These are phyloP conservation scores for Hephaestus fuliginosus DNA, from an alignment of 2,797 vertebrate genomes.

Conservation along the genomic window DNA sequence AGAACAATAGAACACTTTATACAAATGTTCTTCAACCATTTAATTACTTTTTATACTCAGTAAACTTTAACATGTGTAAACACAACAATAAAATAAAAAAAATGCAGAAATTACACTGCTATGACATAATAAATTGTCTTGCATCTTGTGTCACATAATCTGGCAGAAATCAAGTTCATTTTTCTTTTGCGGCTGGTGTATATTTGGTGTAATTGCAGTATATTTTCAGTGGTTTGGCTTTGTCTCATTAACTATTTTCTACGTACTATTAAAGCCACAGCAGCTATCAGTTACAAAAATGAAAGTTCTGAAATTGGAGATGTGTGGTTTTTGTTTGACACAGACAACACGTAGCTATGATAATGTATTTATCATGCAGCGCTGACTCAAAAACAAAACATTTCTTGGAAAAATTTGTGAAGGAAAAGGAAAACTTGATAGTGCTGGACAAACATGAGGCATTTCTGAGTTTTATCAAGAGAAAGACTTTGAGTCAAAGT, in stretches of 20 bases:
- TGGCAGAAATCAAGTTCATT: slow-evolving; percentile 3
- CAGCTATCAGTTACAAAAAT: slow-evolving; percentile 51
- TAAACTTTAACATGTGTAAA: neutral
- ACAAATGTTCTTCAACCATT: no score
- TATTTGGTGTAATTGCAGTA: neutral
- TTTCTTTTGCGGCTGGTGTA: neutral
- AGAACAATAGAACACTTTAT: no score
- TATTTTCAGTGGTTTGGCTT: slow-evolving; percentile 40
- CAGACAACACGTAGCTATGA: slow-evolving; percentile 37
- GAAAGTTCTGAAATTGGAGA: slow-evolving; percentile 37
- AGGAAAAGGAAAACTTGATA: slow-evolving; percentile 29
- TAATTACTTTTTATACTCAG: no score
- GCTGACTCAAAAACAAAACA: slow-evolving; percentile 40
- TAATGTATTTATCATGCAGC: slow-evolving; percentile 58
- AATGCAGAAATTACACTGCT: neutral
- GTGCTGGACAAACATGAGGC: slow-evolving; percentile 44
- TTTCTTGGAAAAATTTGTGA: slow-evolving; percentile 18
- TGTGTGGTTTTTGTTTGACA: slow-evolving; percentile 45
- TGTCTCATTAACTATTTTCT: slow-evolving; percentile 10
- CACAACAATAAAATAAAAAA: neutral
- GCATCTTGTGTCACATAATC: neutral
- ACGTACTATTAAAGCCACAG: slow-evolving; percentile 17
- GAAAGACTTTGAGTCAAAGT: slow-evolving; percentile 9
- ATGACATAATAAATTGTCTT: slow-evolving; percentile 2
- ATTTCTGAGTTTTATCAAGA: slow-evolving; percentile 35